A percentile compares a stretch with the other conserved stretches of the same genome.
phyloP scores from a whole-genome alignment of 2,888 invertebrate genomes.

The Cataglyphis altisquamis region DNA sequence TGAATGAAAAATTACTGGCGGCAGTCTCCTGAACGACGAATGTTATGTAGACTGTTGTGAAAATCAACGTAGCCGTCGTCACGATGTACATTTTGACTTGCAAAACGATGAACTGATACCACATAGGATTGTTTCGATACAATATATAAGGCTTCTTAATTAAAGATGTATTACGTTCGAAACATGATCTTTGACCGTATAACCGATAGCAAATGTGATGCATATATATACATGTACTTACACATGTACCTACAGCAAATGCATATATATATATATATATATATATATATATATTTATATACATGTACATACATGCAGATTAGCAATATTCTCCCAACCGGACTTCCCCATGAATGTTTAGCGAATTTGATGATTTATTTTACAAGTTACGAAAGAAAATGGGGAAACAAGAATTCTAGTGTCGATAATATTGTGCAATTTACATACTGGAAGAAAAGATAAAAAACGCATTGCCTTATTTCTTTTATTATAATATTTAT shows the following conservation, averaged over 20 bases:
- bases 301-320: not conserved
- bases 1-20: constrained; percentile 14
- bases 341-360: not conserved
- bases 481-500: not conserved
- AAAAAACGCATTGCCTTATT: not conserved
- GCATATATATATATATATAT: no score
- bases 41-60: not conserved
- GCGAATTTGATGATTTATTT: not conserved
- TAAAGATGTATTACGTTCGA: not conserved
- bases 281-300: no score
- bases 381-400: not conserved
- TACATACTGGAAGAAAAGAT: not conserved
- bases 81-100: constrained; percentile 20
- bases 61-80: not conserved
- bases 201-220: not conserved
- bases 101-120: constrained; percentile 14
- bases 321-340: not conserved
- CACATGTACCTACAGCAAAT: not conserved
- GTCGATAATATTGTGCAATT: not conserved
- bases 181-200: constrained; percentile 8
- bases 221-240: no score
- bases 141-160: constrained; percentile 15
- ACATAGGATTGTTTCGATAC: not conserved
- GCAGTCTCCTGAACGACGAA: not conserved
- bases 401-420: not conserved